These are phyloP conservation scores for Pheosia tremula DNA, from an alignment of 2,888 invertebrate genomes.

Conservation along the genomic window DNA sequence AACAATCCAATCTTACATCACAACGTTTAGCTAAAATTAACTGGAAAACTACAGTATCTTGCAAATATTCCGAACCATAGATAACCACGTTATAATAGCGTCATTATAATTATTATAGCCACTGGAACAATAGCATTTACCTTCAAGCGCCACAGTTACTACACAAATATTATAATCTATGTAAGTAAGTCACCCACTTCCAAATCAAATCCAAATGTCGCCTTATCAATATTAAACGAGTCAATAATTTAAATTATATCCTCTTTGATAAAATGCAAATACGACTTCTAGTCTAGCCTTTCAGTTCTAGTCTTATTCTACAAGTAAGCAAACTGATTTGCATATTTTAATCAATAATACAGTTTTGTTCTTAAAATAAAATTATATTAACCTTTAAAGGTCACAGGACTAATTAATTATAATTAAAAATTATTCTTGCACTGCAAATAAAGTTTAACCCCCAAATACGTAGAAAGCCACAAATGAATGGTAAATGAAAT, in stretches of 20 bases:
- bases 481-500: no score
- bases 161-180: slow-evolving; percentile 32
- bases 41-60: background rate
- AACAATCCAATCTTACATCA: slow-evolving; percentile 7
- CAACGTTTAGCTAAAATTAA: background rate
- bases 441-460: no score
- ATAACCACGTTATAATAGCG: background rate
- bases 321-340: background rate
- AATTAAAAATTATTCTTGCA: no score
- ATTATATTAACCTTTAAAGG: no score
- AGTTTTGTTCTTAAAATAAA: no score
- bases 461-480: no score
- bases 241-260: slow-evolving; percentile 12
- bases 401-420: no score
- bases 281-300: no score
- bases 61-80: background rate
- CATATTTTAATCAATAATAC: no score
- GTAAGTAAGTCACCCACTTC: slow-evolving; percentile 44
- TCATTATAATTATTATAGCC: slow-evolving; percentile 3
- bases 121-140: slow-evolving; percentile 21
- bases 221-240: slow-evolving; percentile 19
- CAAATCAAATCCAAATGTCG: background rate
- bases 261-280: background rate
- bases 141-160: slow-evolving; percentile 41
- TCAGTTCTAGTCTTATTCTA: background rate